Conservation (phyloP, 2,888 invertebrate species). For the Cerastis rubricosa region DNA sequence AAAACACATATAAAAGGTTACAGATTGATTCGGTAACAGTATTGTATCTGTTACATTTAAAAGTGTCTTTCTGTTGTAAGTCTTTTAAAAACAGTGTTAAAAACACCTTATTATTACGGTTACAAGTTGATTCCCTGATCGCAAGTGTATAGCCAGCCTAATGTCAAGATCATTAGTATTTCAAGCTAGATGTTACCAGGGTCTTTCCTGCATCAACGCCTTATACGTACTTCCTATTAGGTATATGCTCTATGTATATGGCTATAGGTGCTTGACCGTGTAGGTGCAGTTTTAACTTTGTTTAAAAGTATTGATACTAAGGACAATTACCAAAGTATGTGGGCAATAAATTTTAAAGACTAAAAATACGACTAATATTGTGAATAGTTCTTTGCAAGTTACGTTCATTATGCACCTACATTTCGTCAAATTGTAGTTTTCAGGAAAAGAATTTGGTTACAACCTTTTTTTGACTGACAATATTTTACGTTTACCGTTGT, state of each 20-base stretch:
- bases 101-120: no score
- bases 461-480: no score
- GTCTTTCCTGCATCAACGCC: slow-evolving; percentile 62
- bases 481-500: no score
- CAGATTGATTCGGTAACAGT: no score
- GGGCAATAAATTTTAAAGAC: neutral
- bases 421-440: neutral
- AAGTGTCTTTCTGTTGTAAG: no score
- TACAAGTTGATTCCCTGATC: no score
- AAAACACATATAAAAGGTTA: no score
- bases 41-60: no score
- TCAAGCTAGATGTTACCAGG: slow-evolving; percentile 43
- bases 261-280: slow-evolving; percentile 18
- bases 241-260: slow-evolving; percentile 20
- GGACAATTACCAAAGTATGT: slow-evolving; percentile 16
- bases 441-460: neutral
- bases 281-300: slow-evolving; percentile 30
- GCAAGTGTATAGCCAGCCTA: slow-evolving; percentile 38
- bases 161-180: slow-evolving; percentile 60
- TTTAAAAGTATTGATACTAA: slow-evolving; percentile 2
- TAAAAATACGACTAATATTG: neutral
- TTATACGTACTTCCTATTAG: slow-evolving; percentile 60
- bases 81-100: no score
- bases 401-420: neutral
- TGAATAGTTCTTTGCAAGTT: neutral